Conservation (phyloP, 2,113 vertebrate species). For the Axis porcinus region DNA sequence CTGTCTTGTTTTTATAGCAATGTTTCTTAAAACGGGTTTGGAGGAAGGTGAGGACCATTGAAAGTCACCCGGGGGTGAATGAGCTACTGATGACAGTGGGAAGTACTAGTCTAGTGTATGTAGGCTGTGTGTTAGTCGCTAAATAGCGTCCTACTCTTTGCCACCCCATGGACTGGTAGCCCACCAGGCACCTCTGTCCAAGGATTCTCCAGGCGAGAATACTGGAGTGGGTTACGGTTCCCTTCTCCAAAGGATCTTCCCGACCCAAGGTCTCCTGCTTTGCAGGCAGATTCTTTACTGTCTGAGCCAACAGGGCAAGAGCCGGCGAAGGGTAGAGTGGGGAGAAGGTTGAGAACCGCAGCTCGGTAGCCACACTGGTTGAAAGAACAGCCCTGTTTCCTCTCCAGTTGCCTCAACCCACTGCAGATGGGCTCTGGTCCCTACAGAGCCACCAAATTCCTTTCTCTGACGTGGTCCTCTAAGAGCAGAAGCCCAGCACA, state of each 20-base stretch:
- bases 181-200: background rate
- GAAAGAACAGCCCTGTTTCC: background rate
- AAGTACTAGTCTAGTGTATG: background rate
- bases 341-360: rapidly evolving
- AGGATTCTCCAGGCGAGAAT: background rate
- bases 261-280: background rate
- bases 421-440: background rate
- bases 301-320: background rate
- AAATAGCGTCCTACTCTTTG: background rate
- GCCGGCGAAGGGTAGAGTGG: background rate
- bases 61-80: background rate
- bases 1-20: background rate
- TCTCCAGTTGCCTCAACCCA: background rate
- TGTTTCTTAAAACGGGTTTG: background rate
- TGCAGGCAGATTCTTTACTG: background rate
- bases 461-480: background rate
- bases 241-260: background rate
- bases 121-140: background rate
- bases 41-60: background rate
- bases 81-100: background rate
- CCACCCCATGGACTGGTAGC: background rate
- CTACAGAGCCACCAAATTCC: background rate
- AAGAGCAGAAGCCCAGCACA: background rate
- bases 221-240: background rate
- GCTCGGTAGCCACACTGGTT: background rate